These are phyloP conservation scores for Leptobrachium ailaonicum DNA, from an alignment of 2,113 vertebrate species.

Conservation along the genomic window DNA sequence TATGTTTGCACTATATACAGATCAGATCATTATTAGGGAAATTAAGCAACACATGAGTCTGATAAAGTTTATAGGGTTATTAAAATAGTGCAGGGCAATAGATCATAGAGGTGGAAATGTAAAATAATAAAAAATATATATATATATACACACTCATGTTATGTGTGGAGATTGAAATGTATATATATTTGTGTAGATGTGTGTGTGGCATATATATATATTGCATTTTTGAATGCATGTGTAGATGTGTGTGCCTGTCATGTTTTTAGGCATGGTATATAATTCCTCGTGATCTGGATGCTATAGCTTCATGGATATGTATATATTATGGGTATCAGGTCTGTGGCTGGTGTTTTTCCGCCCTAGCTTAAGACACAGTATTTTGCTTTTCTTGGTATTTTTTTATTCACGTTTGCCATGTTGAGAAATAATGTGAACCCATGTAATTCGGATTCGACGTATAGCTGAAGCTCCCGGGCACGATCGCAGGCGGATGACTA, in stretches of 20 bases:
- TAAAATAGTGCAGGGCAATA: background rate
- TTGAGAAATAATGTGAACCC: constrained; percentile 52
- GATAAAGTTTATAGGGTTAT: constrained; percentile 61
- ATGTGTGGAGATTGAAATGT: background rate
- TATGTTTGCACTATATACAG: constrained; percentile 59
- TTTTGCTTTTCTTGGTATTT: no score
- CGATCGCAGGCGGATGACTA: constrained; percentile 62
- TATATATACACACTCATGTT: no score
- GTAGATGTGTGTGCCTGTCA: background rate
- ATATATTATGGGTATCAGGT: background rate
- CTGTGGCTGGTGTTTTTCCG: background rate
- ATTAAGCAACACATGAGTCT: constrained; percentile 66
- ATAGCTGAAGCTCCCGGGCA: constrained; percentile 59
- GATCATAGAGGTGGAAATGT: background rate
- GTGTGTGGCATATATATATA: background rate
- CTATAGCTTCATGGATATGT: background rate
- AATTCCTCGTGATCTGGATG: no score
- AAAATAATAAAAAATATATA: no score
- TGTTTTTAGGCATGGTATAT: no score
- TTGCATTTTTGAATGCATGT: background rate
- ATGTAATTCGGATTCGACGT: constrained; percentile 65
- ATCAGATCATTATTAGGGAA: constrained; percentile 63
- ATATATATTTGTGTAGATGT: constrained; percentile 11
- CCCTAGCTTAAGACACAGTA: background rate
- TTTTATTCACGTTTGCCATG: background rate